Conservation (phyloP, 2,888 invertebrate species). For the Pelosia muscerda region DNA sequence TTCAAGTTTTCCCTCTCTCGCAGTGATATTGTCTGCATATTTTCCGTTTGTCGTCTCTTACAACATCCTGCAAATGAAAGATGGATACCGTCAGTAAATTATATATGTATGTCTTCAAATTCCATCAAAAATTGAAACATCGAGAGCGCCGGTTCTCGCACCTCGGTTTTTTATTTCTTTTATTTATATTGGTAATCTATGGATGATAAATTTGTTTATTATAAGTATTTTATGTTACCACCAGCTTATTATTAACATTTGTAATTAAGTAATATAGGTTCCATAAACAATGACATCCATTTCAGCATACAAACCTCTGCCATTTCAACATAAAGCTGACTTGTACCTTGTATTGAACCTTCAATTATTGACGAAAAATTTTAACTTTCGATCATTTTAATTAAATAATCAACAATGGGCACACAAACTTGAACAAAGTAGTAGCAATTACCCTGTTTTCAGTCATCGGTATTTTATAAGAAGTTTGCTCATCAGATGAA, state of each 20-base stretch:
- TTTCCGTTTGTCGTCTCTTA: too few relatives aligned
- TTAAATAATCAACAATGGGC: not conserved
- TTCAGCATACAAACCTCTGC: not conserved
- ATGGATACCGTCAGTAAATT: conserved; percentile 42
- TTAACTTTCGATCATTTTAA: not conserved
- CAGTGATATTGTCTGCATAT: too few relatives aligned
- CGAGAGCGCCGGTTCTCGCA: not conserved
- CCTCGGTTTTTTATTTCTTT: not conserved
- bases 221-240: not conserved
- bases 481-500: not conserved
- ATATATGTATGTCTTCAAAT: conserved; percentile 36
- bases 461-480: not conserved
- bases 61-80: too few relatives aligned
- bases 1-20: too few relatives aligned
- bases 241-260: not conserved
- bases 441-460: not conserved
- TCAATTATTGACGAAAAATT: not conserved
- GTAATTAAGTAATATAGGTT: not conserved
- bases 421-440: not conserved
- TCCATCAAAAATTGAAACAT: not conserved
- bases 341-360: too few relatives aligned
- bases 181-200: too few relatives aligned
- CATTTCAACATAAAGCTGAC: not conserved
- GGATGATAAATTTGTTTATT: too few relatives aligned
- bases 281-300: not conserved